Evolutionary conservation across 2,797 vertebrate species (phyloP).

Genomic region (Buphagus erythrorhynchus): DNA sequence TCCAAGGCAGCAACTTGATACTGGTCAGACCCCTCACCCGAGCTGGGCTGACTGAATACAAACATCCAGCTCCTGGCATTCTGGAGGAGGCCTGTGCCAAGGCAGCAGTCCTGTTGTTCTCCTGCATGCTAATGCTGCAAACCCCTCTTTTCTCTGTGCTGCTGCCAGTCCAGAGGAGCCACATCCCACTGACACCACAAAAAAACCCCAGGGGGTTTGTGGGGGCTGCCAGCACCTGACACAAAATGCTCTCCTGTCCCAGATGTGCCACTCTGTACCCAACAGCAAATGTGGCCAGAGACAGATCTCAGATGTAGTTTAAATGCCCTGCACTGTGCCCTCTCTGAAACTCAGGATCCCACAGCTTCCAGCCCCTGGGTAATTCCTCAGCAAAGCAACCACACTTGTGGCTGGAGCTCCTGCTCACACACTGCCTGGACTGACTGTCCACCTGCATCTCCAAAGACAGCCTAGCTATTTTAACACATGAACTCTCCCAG

Average conservation of each 20-base stretch:
- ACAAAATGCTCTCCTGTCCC: neutral
- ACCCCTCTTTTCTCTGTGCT: neutral
- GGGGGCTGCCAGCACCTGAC: neutral
- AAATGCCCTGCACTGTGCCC: neutral
- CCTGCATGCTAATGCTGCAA: neutral
- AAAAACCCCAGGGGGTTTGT: accelerated
- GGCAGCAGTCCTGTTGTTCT: neutral
- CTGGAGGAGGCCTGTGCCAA: neutral
- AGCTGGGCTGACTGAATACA: neutral
- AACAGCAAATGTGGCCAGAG: neutral
- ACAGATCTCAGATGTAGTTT: accelerated
- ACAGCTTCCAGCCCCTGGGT: neutral
- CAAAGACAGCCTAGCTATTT: neutral
- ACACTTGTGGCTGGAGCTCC: neutral
- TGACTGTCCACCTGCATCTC: neutral
- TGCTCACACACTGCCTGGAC: neutral
- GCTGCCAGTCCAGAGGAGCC: neutral
- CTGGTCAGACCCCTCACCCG: neutral
- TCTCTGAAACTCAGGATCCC: neutral
- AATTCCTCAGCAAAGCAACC: neutral
- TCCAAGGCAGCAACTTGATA: neutral
- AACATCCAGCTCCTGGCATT: neutral
- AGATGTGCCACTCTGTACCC: neutral
- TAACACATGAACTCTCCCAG: neutral
- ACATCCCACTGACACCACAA: neutral